These are phyloP conservation scores for Spizaetus ornatus DNA, from an alignment of 2,113 vertebrate species.

Conservation along the genomic window DNA sequence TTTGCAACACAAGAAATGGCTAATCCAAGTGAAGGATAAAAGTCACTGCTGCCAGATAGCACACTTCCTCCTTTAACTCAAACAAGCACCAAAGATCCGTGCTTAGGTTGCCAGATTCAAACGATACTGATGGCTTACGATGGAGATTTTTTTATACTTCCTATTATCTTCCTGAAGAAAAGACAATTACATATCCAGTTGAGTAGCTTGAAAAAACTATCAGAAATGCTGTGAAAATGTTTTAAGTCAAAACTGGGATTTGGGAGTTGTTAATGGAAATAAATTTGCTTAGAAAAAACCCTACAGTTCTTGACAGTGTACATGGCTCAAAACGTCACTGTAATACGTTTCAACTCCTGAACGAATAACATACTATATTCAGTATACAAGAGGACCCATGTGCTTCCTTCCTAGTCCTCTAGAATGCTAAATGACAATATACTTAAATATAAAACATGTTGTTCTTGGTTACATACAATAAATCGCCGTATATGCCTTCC, in stretches of 20 bases:
- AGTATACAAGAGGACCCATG: neutral
- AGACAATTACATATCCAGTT: neutral
- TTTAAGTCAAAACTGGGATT: neutral
- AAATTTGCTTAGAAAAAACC: neutral
- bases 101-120: neutral
- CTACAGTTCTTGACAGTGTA: neutral
- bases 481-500: neutral
- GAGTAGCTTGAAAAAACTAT: neutral
- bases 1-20: neutral
- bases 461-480: neutral
- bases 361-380: neutral
- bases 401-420: neutral
- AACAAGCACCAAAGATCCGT: neutral
- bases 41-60: neutral
- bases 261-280: neutral
- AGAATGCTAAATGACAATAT: neutral
- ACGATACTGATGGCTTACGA: neutral
- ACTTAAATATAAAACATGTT: neutral
- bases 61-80: neutral
- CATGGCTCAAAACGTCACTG: neutral
- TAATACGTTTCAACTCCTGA: neutral
- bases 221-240: neutral
- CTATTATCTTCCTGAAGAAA: neutral
- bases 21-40: neutral
- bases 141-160: neutral